Percentiles rank a stretch among this genome's conserved stretches.
phyloP scores from a whole-genome alignment of 1,140 invertebrate genomes.

The Papilio polytes region DNA sequence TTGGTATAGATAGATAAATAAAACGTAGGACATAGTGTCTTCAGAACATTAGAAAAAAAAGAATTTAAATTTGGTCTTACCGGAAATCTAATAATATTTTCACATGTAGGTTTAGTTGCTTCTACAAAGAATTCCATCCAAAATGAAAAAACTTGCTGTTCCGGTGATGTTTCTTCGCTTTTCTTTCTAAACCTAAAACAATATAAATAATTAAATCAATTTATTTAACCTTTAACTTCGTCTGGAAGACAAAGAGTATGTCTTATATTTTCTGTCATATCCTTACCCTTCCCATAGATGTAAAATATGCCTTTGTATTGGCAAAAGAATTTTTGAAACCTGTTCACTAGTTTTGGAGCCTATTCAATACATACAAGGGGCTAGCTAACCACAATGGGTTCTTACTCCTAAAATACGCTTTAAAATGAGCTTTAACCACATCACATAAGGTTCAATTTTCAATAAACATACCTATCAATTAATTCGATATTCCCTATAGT shows the following conservation, averaged over 20 bases:
- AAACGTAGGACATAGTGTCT: too few relatives aligned
- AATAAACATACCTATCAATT: constrained; percentile 88
- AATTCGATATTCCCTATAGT: constrained; percentile 99
- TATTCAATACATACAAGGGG: too few relatives aligned
- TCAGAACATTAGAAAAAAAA: too few relatives aligned
- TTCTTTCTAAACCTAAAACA: constrained; percentile 91
- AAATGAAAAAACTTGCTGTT: constrained; percentile 96
- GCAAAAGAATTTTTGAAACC: too few relatives aligned
- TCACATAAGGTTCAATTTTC: background rate
- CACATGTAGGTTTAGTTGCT: constrained; percentile 90
- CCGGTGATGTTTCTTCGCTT: constrained; percentile 88
- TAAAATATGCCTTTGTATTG: too few relatives aligned
- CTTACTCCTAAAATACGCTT: background rate
- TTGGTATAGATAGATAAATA: too few relatives aligned
- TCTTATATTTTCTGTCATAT: too few relatives aligned
- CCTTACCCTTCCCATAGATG: too few relatives aligned
- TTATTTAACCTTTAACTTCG: background rate
- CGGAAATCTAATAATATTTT: constrained; percentile 94
- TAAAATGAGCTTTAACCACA: background rate
- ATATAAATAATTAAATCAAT: background rate
- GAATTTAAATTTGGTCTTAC: constrained; percentile 83
- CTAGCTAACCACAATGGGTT: constrained; percentile 33
- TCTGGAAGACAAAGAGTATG: too few relatives aligned
- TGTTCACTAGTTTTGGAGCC: too few relatives aligned
- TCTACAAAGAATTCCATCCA: constrained; percentile 99